Evolutionary conservation across 35 echinoderm and acorn worm genomes (phyloP).

Genomic region (Hemicentrotus pulcherrimus): DNA sequence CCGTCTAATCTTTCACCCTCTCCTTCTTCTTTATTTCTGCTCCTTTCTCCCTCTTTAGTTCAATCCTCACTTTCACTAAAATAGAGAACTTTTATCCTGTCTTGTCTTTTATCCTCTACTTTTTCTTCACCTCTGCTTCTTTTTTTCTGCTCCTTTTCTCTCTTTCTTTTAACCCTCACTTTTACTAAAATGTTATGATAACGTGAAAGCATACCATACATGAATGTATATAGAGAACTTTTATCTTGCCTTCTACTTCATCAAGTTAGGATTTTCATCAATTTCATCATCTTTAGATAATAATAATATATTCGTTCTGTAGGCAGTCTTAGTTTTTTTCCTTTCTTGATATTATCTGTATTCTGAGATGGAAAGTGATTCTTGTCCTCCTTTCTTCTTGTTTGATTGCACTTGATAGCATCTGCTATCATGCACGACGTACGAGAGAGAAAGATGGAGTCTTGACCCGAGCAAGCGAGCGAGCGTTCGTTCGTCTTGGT

Average conservation of each 20-base stretch:
- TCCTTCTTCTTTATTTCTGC: no score
- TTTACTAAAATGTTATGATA: background rate
- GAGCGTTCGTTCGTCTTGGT: background rate
- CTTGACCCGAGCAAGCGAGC: background rate
- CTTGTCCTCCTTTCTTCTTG: background rate
- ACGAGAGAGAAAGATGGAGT: background rate
- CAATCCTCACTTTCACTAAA: no score
- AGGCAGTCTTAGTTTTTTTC: background rate
- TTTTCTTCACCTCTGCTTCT: background rate
- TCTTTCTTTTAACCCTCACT: background rate
- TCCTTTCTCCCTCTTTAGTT: no score
- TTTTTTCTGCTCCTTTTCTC: background rate
- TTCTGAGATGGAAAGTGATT: background rate
- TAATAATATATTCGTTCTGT: no score
- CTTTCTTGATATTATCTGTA: background rate
- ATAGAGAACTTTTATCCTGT: no score
- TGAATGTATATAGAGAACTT: background rate
- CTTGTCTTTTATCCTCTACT: no score
- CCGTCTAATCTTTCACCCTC: no score
- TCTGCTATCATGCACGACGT: background rate
- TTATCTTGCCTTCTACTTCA: no score
- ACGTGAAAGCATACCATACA: background rate
- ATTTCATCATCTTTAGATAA: no score
- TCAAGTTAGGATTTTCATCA: no score
- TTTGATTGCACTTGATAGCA: conserved; percentile 7